Conservation (phyloP, 2,797 vertebrate genomes). For the Cetoscarus ocellatus region DNA sequence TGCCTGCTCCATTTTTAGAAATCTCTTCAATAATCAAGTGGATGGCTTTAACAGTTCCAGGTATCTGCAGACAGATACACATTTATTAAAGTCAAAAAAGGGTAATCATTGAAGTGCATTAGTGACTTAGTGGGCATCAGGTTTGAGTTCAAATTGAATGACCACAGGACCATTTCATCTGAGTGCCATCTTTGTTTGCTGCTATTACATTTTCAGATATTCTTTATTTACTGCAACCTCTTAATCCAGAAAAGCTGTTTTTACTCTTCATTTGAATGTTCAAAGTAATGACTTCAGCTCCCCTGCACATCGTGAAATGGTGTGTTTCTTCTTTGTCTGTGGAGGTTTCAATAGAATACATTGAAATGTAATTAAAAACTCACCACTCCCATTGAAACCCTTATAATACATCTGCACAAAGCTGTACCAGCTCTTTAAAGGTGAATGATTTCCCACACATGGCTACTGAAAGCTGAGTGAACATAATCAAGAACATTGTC, state of each 20-base stretch:
- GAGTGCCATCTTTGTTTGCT: background rate
- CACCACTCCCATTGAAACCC: background rate
- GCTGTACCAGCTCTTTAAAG: slow-evolving; percentile 10
- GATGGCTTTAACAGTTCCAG: background rate
- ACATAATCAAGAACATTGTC: slow-evolving; percentile 16
- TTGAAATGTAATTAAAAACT: slow-evolving; percentile 19
- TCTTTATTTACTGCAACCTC: slow-evolving; percentile 2
- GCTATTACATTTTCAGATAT: slow-evolving; percentile 5
- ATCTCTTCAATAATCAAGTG: background rate
- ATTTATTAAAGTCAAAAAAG: background rate
- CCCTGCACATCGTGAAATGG: slow-evolving; percentile 1
- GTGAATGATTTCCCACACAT: slow-evolving; percentile 16
- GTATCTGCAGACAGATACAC: background rate
- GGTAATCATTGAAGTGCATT: background rate
- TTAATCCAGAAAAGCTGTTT: slow-evolving; percentile 12
- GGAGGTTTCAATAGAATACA: background rate
- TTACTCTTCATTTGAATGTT: background rate
- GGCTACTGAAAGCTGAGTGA: slow-evolving; percentile 5
- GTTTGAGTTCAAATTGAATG: background rate
- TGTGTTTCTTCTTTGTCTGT: slow-evolving; percentile 1
- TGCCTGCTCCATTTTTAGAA: background rate
- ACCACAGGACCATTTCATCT: background rate
- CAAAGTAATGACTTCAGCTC: background rate
- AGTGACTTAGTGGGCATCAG: background rate
- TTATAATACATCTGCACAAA: slow-evolving; percentile 7